Evolutionary conservation across 1,140 invertebrate species (phyloP).

Genomic region (Calliopsis andreniformis): DNA sequence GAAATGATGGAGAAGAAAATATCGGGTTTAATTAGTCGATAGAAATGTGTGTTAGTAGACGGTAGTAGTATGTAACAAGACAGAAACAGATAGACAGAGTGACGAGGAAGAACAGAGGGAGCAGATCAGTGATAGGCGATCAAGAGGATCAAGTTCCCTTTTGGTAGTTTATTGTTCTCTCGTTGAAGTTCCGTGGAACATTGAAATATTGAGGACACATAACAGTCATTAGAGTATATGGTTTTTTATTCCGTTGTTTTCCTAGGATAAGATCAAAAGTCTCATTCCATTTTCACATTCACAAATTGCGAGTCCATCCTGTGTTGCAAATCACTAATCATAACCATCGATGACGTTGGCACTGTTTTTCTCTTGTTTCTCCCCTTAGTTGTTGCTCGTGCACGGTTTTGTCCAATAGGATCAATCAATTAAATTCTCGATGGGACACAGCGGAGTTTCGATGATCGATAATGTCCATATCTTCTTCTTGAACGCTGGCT

Average conservation of each 20-base stretch:
- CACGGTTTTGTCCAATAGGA: neutral
- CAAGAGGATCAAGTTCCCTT: conserved; percentile 9
- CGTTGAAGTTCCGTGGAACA: too few relatives aligned
- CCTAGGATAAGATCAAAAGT: too few relatives aligned
- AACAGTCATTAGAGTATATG: too few relatives aligned
- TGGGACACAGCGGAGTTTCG: neutral
- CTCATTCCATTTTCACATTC: too few relatives aligned
- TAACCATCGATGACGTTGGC: too few relatives aligned
- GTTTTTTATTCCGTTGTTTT: too few relatives aligned
- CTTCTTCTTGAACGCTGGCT: conserved; percentile 24
- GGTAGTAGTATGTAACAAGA: neutral
- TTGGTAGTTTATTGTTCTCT: neutral
- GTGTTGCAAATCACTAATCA: neutral
- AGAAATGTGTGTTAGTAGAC: neutral
- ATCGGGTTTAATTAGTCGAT: conserved; percentile 4
- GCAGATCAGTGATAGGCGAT: conserved; percentile 13
- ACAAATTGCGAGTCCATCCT: neutral
- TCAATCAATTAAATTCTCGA: neutral
- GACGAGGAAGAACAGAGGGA: conserved; percentile 34
- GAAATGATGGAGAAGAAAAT: neutral
- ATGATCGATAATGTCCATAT: neutral
- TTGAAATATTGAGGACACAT: too few relatives aligned
- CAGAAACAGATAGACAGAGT: neutral
- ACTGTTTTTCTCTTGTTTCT: neutral
- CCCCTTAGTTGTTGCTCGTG: neutral